Base-by-base conservation (phyloP, 2,797 vertebrate species). In the Sebastiscus albofasciatus region DNA sequence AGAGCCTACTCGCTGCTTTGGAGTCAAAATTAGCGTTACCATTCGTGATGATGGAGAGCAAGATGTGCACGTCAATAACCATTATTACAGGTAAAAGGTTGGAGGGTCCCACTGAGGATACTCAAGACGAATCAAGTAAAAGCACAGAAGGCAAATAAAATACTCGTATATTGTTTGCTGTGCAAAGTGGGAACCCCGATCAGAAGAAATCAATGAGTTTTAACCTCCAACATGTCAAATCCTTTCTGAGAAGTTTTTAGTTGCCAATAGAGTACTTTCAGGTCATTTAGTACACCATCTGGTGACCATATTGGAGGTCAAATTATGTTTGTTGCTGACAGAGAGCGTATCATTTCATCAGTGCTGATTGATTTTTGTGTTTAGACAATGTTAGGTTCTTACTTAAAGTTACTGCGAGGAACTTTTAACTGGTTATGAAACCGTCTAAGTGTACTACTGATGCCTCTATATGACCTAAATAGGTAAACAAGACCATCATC, bases 121-220 rank as follows among this genome's bases (percentile, higher is more conserved):
- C 27, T n/a, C 14, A 64, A 33, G 24, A 49, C 14, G 22, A 12
- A 59, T 66, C 31, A 49, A 60, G 29, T 68, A 20, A 2, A 13
- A 33, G 54, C 49, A 12, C 46, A 18, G 20, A 27, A 36, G 55
- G 33, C 20, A 60, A 49, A 75, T 72, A 59, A 46, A 68, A 68
- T 13, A 26, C n/a, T 31, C 2, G 31, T 26, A 33, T 67, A 76
- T 22, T 59, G 75, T 65, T 68, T 26, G 16, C 26, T 79, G 33
- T 58, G 76, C 73, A 64, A 61, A 78, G 49, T 39, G 59, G 67
- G 54, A 72, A 24, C 36, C 26, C 6, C 8, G 72, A 84, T 80
- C 61, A 33, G 67, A 77, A 34, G 34, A 42, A 79, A 83, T 83
- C 77, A 24, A 83, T 77, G 36, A 42, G 59, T 49, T 73, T 66